Evolutionary conservation across 2,888 invertebrate species (phyloP).

Genomic region (Netelia inedita): DNA sequence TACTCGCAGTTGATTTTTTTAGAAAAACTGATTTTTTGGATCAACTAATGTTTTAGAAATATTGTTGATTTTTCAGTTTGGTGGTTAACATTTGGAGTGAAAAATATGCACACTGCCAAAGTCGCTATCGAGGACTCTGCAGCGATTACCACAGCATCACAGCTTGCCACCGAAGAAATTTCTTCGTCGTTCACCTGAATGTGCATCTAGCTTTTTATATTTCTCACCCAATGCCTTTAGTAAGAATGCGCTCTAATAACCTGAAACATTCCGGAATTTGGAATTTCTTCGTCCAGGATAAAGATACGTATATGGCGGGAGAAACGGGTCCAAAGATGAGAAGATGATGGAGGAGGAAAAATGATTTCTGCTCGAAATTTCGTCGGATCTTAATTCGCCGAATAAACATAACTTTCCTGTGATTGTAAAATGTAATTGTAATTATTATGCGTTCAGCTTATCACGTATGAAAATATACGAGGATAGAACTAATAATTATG

Average conservation of each 20-base stretch:
- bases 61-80: slow-evolving; percentile 9
- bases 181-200: slow-evolving; percentile 21
- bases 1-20: background rate
- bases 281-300: slow-evolving; percentile 8
- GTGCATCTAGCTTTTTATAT: slow-evolving; percentile 25
- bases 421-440: slow-evolving; percentile 27
- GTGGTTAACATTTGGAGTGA: background rate
- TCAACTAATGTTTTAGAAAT: background rate
- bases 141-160: slow-evolving; percentile 2
- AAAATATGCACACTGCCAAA: slow-evolving; percentile 29
- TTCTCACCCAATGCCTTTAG: slow-evolving; percentile 18
- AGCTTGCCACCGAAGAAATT: slow-evolving; percentile 4
- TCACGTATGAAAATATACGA: background rate
- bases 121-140: slow-evolving; percentile 4
- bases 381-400: slow-evolving; percentile 12
- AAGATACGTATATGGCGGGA: background rate
- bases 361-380: slow-evolving; percentile 25
- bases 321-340: slow-evolving; percentile 1
- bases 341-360: background rate
- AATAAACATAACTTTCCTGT: slow-evolving; percentile 19
- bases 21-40: background rate
- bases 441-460: slow-evolving; percentile 3
- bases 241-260: background rate
- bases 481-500: background rate
- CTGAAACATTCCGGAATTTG: slow-evolving; percentile 42